phyloP scores from a whole-genome alignment of 1,140 invertebrate genomes.

The Listronotus oregonensis region DNA sequence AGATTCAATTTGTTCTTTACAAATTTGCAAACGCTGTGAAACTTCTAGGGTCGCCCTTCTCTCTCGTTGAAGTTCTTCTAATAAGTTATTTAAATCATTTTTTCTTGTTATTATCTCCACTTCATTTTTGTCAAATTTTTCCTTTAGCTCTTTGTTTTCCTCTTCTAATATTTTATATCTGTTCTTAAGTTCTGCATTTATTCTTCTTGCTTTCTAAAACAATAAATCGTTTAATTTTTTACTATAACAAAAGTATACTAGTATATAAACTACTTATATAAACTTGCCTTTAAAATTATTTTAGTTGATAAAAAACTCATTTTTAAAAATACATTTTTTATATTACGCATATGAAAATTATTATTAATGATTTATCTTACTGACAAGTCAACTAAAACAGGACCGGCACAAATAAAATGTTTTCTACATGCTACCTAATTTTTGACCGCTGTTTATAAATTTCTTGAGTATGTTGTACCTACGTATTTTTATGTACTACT shows the following conservation, averaged over 20 bases:
- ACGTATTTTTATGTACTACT: too few species aligned
- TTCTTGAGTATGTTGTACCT: too few species aligned
- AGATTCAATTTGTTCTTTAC: slow-evolving; percentile 34
- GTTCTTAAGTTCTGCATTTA: slow-evolving; percentile 23
- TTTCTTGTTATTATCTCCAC: slow-evolving; percentile 22
- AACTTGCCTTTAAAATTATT: neutral
- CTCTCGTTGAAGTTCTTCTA: slow-evolving; percentile 25
- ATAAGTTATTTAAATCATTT: slow-evolving; percentile 30
- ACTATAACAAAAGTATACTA: neutral
- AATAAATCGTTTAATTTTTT: neutral
- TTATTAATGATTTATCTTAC: too few species aligned
- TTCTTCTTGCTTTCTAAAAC: slow-evolving; percentile 20
- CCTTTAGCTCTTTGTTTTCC: slow-evolving; percentile 21
- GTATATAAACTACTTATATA: neutral
- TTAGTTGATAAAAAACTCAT: too few species aligned
- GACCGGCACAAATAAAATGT: too few species aligned
- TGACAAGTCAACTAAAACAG: too few species aligned
- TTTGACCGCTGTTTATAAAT: too few species aligned
- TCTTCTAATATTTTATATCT: slow-evolving; percentile 19
- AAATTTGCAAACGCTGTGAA: slow-evolving; percentile 28
- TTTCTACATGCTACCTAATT: too few species aligned
- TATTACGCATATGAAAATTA: too few species aligned
- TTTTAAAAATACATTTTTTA: too few species aligned
- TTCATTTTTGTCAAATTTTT: slow-evolving; percentile 28
- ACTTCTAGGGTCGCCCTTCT: slow-evolving; percentile 19